These are phyloP conservation scores for Dasysyrphus tricinctus DNA, from an alignment of 2,888 invertebrate genomes.

Conservation along the genomic window DNA sequence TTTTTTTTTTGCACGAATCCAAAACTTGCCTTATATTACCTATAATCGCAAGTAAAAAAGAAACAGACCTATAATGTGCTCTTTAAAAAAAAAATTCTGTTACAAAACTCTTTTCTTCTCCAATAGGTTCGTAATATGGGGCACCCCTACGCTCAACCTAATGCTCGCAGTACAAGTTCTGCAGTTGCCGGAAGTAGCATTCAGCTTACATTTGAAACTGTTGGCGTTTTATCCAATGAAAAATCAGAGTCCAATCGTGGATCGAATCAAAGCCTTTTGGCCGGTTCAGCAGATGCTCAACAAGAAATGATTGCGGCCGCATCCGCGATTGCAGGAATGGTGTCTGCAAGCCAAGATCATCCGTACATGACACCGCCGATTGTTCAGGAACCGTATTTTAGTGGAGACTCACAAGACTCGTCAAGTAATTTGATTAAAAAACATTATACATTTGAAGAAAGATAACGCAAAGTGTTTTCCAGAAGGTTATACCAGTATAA, in stretches of 20 bases:
- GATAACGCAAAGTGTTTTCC: conserved; percentile 76
- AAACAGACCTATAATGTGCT: too few relatives aligned
- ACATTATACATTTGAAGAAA: background rate
- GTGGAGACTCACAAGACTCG: conserved; percentile 95
- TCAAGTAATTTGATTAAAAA: conserved; percentile 86
- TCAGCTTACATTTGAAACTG: conserved; percentile 65
- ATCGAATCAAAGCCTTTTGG: conserved; percentile 66
- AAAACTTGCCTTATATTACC: too few relatives aligned
- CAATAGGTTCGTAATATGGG: conserved; percentile 81
- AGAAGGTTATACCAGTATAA: conserved; percentile 97
- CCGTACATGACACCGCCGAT: conserved; percentile 95
- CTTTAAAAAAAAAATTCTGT: too few relatives aligned
- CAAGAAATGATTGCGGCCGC: conserved; percentile 91
- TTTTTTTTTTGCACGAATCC: too few relatives aligned
- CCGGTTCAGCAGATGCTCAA: conserved; percentile 54
- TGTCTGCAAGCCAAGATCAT: conserved; percentile 93
- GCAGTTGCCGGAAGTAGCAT: conserved; percentile 54
- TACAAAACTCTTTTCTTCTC: background rate
- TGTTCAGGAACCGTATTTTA: conserved; percentile 88
- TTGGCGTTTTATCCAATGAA: conserved; percentile 65
- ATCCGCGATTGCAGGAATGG: conserved; percentile 92
- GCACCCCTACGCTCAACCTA: conserved; percentile 83
- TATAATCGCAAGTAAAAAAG: too few relatives aligned
- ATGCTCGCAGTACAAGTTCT: conserved; percentile 79
- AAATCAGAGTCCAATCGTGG: conserved; percentile 62